Base-by-base conservation (phyloP, 2,888 invertebrate genomes). In the Acrobasis consociella region DNA sequence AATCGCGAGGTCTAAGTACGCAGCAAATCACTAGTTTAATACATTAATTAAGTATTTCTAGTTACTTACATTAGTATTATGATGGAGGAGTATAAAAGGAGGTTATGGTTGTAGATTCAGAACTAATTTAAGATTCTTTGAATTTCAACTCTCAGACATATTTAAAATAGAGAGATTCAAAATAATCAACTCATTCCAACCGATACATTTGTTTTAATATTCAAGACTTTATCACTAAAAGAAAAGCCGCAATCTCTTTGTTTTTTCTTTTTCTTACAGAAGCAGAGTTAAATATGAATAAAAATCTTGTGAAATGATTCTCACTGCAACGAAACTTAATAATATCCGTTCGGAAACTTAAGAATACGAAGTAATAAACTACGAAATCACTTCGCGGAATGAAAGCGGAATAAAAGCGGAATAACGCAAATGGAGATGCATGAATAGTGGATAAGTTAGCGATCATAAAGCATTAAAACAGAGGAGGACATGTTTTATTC, bases 361-460 rank as follows among this genome's bases (percentile, higher is more conserved):
- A 56, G 17, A 56, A 56, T 42, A 56, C 42, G 13, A 16, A 39
- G 42, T 42, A 46, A 56, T 56, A 56, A 56, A 56, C 16, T 42
- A 56, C 17, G 17, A 17, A 56, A 56, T 56, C 56, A 42, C 56
- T 56, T 56, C 42, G 7, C 17, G 46, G 17, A 56, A 56, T 56
- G 39, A 56, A 46, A 56, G 46, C 56, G 42, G 39, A 56, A 56
- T 56, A 56, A 56, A 46, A 56, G 56, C 42, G 42, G 39, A 39
- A 42, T 42, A 42, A 42, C 10, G 22, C 56, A 56, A 56, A 56
- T 56, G 56, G 56, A 46, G 56, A 56, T 56, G 56, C 42, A 56
- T 61, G 52, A 61, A 61, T 61, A 53, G 52, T 61, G 61, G 61
- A 60, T 53, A 61, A 61, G 53, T 61, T 61, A 51, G 52, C 53